Base-by-base conservation (phyloP, 2,797 vertebrate genomes). In the Triplophysa bombifrons region DNA sequence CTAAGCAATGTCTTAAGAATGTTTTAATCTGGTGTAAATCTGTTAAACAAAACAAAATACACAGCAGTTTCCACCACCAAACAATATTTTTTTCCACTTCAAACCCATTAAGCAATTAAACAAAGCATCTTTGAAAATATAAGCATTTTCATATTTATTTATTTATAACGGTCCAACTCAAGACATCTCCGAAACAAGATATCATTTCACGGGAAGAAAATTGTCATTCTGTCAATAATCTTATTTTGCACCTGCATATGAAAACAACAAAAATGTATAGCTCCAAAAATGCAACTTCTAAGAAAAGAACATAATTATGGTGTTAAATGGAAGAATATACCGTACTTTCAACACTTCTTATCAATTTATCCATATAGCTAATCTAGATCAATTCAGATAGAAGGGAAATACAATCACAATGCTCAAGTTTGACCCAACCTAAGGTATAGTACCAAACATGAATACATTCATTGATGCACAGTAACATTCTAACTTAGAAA, bases 381-480 rank as follows among this genome's bases (percentile, higher is more conserved):
- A 63, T 44, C 16, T 53, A 76, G 53, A 60, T 12, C 3, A 58
- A 61, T 60, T 34, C 41, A 70, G 44, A 69, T 13, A 38, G 19
- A 63, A 55, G 30, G 14, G 50, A 55, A 55, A 66, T 25, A 75
- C 48, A 66, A 55, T 66, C 73, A 34, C 8, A 38, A 14, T 7
- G 3, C 3, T 38, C 20, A 3, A 16, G 38, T 77, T 60, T 17
- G 10, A 61, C 58, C 53, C 22, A 44, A 68, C 67, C 17, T 13
- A 82, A n/a, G 14, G 20, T 25, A 82, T 38, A 14, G 20, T 25
- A 58, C 11, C 46, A 55, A 78, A 64, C 14, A 71, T 30, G 64
- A 82, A 82, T 75, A 70, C 65, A 53, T 80, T 76, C 67, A 72
- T 55, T 44, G 38, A 77, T 69, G 16, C 60, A 50, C 65, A 69